These are phyloP conservation scores for Rhinogobio ventralis DNA, from an alignment of 2,797 vertebrate genomes.

Conservation along the genomic window DNA sequence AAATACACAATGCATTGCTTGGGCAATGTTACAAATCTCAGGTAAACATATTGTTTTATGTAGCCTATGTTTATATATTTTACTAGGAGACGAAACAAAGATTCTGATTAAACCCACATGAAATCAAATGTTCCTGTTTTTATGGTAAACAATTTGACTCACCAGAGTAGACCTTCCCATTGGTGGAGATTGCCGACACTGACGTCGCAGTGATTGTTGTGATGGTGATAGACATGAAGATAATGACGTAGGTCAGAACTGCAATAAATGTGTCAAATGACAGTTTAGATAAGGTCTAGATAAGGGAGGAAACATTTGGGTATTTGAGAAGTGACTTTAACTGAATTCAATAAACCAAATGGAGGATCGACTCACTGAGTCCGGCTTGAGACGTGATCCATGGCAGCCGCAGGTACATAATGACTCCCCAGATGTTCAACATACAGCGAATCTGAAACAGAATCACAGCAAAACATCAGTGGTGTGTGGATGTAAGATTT, in stretches of 20 bases:
- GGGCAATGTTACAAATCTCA: background rate
- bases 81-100: background rate
- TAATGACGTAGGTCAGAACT: slow-evolving; percentile 55
- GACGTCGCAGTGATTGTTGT: slow-evolving; percentile 77
- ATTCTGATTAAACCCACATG: too few relatives aligned
- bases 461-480: background rate
- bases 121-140: background rate
- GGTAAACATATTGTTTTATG: background rate
- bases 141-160: slow-evolving; percentile 28
- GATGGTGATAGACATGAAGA: slow-evolving; percentile 7
- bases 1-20: background rate
- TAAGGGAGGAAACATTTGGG: background rate
- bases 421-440: slow-evolving; percentile 81
- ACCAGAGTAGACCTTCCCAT: slow-evolving; percentile 79
- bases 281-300: background rate
- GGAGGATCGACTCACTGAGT: slow-evolving; percentile 67
- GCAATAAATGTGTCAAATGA: background rate
- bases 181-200: slow-evolving; percentile 81
- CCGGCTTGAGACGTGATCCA: slow-evolving; percentile 81
- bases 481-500: background rate
- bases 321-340: too few relatives aligned
- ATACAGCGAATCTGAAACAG: slow-evolving; percentile 75
- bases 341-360: background rate
- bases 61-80: background rate
- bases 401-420: slow-evolving; percentile 76